A percentile compares a stretch with the other conserved stretches of the same genome.
phyloP scores from a whole-genome alignment of 2,888 invertebrate species.

The Choristoneura rosaceana region DNA sequence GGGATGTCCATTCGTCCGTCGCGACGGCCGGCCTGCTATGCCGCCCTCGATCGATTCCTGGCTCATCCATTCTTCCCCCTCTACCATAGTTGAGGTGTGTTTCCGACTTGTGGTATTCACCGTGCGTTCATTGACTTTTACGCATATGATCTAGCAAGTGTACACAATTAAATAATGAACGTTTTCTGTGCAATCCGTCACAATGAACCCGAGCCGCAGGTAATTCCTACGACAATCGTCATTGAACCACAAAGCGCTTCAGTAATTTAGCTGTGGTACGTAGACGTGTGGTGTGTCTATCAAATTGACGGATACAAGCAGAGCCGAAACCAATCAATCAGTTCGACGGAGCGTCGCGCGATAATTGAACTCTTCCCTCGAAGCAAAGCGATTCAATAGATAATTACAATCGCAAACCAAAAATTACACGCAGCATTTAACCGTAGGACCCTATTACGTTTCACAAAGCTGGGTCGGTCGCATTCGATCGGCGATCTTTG shows the following conservation, averaged over 20 bases:
- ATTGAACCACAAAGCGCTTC: constrained; percentile 56
- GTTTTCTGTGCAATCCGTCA: not conserved
- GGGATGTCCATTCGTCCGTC: constrained; percentile 64
- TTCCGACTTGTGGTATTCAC: constrained; percentile 37
- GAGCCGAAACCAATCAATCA: constrained; percentile 81
- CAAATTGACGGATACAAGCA: constrained; percentile 72
- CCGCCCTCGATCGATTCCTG: constrained; percentile 58
- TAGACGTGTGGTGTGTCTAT: constrained; percentile 68
- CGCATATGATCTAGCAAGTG: constrained; percentile 9
- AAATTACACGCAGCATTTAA: constrained; percentile 83
- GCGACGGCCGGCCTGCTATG: constrained; percentile 49
- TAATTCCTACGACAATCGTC: constrained; percentile 25
- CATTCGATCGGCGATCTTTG: constrained; percentile 79
- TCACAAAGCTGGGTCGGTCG: constrained; percentile 77
- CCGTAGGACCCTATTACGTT: constrained; percentile 78
- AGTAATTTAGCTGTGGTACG: constrained; percentile 68
- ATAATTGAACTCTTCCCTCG: constrained; percentile 82
- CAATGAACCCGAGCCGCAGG: constrained; percentile 7
- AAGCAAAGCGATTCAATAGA: constrained; percentile 75
- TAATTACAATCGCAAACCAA: constrained; percentile 84
- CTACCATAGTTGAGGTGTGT: constrained; percentile 33
- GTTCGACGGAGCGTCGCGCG: constrained; percentile 72
- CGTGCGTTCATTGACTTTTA: constrained; percentile 30
- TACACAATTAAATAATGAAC: constrained; percentile 10
- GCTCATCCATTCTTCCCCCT: constrained; percentile 58